Conservation (phyloP, 2,113 vertebrate species). For the Psilopsiagon aymara region DNA sequence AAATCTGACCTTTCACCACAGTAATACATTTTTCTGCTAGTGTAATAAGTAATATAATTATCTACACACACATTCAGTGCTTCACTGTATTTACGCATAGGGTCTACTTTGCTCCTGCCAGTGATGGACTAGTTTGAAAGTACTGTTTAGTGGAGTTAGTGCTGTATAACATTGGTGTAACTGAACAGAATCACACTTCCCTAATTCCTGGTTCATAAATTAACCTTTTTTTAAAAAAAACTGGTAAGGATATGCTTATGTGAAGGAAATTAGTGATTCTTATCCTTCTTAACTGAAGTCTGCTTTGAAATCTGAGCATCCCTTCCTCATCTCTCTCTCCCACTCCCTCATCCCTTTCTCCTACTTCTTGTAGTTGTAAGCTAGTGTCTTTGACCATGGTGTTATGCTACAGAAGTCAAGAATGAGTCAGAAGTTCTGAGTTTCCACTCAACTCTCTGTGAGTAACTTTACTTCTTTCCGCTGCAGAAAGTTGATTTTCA, state of each 20-base stretch:
- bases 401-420: neutral
- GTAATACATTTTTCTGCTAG: neutral
- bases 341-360: neutral
- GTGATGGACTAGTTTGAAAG: neutral
- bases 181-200: neutral
- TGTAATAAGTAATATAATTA: conserved; percentile 20
- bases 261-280: neutral
- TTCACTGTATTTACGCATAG: neutral
- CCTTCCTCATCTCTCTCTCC: neutral
- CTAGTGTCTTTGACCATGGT: neutral
- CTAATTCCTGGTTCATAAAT: neutral
- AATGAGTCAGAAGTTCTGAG: neutral
- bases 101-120: neutral
- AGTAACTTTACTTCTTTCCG: neutral
- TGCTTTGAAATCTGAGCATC: neutral
- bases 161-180: neutral
- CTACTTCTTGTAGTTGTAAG: neutral
- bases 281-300: neutral
- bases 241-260: neutral
- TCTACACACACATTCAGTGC: neutral
- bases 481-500: conserved; percentile 7
- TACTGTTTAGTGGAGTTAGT: neutral
- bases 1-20: conserved; percentile 11
- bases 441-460: neutral
- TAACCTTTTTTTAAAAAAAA: neutral